Evolutionary conservation across 2,113 vertebrate genomes (phyloP).

Genomic region (Brachyistius frenatus): DNA sequence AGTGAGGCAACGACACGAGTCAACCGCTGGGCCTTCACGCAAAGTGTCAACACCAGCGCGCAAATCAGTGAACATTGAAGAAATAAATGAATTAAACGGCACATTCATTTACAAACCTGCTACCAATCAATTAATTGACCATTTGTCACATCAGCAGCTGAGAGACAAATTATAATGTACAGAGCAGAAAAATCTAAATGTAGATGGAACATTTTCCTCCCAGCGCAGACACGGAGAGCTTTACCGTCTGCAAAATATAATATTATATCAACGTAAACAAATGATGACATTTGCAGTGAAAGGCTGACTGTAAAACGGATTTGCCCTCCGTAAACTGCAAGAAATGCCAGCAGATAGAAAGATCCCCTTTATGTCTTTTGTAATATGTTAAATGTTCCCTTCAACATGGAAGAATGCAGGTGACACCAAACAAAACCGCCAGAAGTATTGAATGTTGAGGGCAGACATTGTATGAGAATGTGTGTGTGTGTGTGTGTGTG

Average conservation of each 20-base stretch:
- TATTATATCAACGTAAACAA: neutral
- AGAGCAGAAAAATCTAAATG: neutral
- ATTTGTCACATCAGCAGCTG: neutral
- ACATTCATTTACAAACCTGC: neutral
- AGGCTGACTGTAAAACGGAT: neutral
- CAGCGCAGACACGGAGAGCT: neutral
- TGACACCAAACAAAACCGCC: neutral
- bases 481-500: neutral
- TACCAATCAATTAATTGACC: neutral
- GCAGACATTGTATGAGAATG: neutral
- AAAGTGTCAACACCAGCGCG: neutral
- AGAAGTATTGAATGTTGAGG: slow-evolving; percentile 1
- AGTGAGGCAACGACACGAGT: neutral
- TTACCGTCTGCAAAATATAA: neutral
- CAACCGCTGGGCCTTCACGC: neutral
- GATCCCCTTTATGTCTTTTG: slow-evolving; percentile 3
- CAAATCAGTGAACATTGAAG: neutral
- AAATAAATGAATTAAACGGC: neutral
- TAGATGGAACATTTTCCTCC: neutral
- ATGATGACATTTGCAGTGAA: slow-evolving; percentile 4
- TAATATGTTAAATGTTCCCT: neutral
- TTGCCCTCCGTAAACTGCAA: slow-evolving; percentile 2
- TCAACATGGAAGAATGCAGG: neutral
- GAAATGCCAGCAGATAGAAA: slow-evolving; percentile 26
- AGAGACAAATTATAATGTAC: neutral